These are phyloP conservation scores for Hybos culiciformis DNA, from an alignment of 2,888 invertebrate species.

Conservation along the genomic window DNA sequence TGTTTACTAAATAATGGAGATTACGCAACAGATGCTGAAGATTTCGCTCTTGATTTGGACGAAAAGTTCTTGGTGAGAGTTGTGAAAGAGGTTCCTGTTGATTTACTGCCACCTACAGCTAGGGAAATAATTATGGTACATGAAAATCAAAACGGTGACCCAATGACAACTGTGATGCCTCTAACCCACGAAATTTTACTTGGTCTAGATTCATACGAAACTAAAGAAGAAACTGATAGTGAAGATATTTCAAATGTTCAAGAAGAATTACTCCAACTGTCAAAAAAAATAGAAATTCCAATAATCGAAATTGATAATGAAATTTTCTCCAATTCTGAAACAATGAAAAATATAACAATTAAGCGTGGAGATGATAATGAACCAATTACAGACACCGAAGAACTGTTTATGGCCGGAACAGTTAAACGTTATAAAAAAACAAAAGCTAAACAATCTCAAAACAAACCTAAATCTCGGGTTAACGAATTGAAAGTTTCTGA, in stretches of 20 bases:
- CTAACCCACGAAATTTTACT: conserved; percentile 31
- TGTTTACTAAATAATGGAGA: conserved; percentile 26
- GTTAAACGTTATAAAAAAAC: conserved; percentile 29
- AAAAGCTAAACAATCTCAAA: conserved; percentile 17
- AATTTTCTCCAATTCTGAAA: conserved; percentile 16
- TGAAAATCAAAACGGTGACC: conserved; percentile 34
- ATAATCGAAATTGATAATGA: conserved; percentile 23
- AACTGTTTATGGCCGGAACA: conserved; percentile 29
- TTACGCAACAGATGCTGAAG: conserved; percentile 34
- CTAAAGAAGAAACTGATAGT: conserved; percentile 26
- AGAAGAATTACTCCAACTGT: conserved; percentile 28
- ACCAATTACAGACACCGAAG: conserved; percentile 39
- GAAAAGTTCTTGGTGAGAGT: conserved; percentile 10
- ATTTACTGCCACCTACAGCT: conserved; percentile 32
- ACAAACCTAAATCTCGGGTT: conserved; percentile 11
- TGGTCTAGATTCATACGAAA: conserved; percentile 23
- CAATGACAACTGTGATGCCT: conserved; percentile 36
- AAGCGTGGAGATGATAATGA: conserved; percentile 28
- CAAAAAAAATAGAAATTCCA: conserved; percentile 15
- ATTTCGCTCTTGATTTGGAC: conserved; percentile 21
- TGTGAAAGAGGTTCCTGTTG: conserved; percentile 16
- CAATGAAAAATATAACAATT: conserved; percentile 17
- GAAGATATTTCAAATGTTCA: conserved; percentile 34
- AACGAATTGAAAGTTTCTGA: not conserved
- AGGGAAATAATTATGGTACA: conserved; percentile 37